Evolutionary conservation across 2,113 vertebrate species (phyloP), one percentile per base, ranked within the genome.

Genomic region (Aythya baeri): DNA sequence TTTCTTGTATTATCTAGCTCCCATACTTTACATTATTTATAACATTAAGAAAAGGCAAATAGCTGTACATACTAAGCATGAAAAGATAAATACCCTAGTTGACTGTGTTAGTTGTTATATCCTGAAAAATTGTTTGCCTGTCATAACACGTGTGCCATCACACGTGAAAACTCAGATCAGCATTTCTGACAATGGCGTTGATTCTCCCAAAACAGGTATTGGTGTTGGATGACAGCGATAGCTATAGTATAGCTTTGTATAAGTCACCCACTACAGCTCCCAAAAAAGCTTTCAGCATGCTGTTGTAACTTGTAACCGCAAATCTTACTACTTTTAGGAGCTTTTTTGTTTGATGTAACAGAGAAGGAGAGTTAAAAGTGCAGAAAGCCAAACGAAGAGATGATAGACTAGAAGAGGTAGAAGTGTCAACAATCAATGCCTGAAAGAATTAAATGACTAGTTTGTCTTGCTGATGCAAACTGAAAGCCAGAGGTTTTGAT

Each of bases 351-450:
- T 54, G 32, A 12, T 67, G 9, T 11, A 58, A 16, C 7, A 9
- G 11, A 36, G 36, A 59, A 74, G 17, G 31, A 50, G 34, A 78
- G 3, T 16, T 43, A 13, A 75, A 62, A 58, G 13, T 23, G 16
- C 23, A 73, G 54, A 74, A 89, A 85, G 57, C 3, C 7, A 81
- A 78, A 73, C 2, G 4, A 66, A 78, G 41, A 43, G 7, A 5
- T 3, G 11, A 57, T 8, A 22, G 7, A 46, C 8, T 11, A 31
- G 22, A 10, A 81, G 71, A 49, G 41, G 0, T 22, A 14, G 27
- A 65, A 32, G 3, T 21, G 57, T 70, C 7, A 43, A 7, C 2
- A 4, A 41, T 52, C 41, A 44, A 0, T 26, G 43, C 0, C 13
- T 52, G n/a, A 81, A 44, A 70, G 78, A 57, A 61, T 1, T 0